phyloP scores from a whole-genome alignment of 2,888 invertebrate genomes.

The Athalia cordata region DNA sequence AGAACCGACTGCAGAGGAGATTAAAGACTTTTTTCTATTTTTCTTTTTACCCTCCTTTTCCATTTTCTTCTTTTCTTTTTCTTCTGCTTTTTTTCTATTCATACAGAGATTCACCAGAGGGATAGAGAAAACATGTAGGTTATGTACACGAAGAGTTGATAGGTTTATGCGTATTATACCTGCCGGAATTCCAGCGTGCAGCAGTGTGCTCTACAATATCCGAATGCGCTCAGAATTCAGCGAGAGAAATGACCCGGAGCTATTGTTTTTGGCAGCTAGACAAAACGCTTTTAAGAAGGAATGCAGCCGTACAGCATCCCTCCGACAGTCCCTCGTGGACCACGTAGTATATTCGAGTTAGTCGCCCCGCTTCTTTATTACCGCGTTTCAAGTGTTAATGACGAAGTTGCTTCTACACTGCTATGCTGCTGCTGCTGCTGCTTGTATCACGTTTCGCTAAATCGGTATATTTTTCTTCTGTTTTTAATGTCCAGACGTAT shows the following conservation, averaged over 20 bases:
- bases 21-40: slow-evolving; percentile 49
- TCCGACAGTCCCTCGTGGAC: neutral
- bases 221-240: slow-evolving; percentile 28
- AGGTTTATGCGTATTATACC: neutral
- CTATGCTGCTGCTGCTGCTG: no score
- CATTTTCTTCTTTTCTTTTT: slow-evolving; percentile 2
- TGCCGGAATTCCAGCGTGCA: slow-evolving; percentile 36
- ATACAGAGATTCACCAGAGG: no score
- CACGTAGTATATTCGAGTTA: no score
- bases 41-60: neutral
- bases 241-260: slow-evolving; percentile 37
- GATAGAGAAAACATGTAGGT: no score
- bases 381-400: slow-evolving; percentile 39
- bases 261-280: slow-evolving; percentile 46
- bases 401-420: neutral
- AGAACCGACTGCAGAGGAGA: slow-evolving; percentile 48
- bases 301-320: slow-evolving; percentile 20
- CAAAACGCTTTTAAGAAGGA: slow-evolving; percentile 46
- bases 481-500: slow-evolving; percentile 28
- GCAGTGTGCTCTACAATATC: neutral
- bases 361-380: slow-evolving; percentile 30
- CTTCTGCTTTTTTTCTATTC: neutral
- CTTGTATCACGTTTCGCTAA: slow-evolving; percentile 43
- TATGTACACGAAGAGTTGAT: no score
- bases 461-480: slow-evolving; percentile 15